These are phyloP conservation scores for Globodera rostochiensis DNA, from an alignment of 1,140 invertebrate species.

Conservation along the genomic window DNA sequence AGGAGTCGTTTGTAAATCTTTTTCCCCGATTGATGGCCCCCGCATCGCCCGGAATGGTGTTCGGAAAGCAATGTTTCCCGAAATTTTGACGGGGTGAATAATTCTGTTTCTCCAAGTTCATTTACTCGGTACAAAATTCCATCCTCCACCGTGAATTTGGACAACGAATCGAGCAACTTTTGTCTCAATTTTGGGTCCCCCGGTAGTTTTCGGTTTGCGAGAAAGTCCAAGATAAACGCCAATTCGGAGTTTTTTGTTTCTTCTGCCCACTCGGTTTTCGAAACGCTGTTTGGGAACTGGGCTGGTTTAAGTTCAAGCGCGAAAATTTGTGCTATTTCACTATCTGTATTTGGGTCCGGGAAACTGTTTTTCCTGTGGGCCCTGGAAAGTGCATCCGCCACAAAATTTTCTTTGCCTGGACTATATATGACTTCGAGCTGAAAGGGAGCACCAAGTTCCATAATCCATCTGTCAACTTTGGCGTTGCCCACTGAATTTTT, in stretches of 20 bases:
- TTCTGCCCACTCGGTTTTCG: background rate
- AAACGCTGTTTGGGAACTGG: background rate
- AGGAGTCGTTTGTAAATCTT: background rate
- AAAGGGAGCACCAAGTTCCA: slow-evolving; percentile 10
- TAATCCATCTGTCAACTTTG: slow-evolving; percentile 10
- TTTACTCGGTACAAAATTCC: background rate
- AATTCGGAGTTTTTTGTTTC: background rate
- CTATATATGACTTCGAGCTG: slow-evolving; percentile 3
- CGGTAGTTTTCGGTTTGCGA: background rate
- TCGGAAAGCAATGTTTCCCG: background rate
- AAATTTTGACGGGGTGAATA: slow-evolving; percentile 8
- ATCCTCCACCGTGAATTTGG: background rate
- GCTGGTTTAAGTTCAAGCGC: background rate
- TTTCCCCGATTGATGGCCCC: slow-evolving; percentile 2
- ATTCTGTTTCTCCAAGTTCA: background rate
- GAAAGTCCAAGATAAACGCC: background rate
- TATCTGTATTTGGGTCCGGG: background rate
- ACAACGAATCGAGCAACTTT: background rate
- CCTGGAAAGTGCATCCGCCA: background rate
- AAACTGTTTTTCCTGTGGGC: background rate
- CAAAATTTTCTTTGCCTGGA: slow-evolving; percentile 15
- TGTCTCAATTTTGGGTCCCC: background rate
- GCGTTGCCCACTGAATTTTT: slow-evolving; percentile 10
- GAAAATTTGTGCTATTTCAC: background rate
- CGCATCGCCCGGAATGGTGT: slow-evolving; percentile 2